Base-by-base conservation (phyloP, 2,888 invertebrate species). In the Plebejus argus region DNA sequence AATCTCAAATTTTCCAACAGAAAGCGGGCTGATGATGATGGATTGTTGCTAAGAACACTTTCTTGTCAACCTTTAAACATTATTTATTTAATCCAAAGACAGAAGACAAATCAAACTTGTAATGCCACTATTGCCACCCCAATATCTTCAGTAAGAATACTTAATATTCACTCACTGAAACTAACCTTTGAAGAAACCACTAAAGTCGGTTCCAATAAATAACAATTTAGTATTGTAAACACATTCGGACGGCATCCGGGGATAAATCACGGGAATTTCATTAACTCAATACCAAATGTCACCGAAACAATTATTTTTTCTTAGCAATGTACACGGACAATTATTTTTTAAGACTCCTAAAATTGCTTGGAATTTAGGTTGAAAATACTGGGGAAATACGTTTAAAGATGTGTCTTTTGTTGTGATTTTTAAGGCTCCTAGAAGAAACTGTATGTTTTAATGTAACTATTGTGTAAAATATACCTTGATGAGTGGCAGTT, bases 201-300 rank as follows among this genome's bases (percentile, higher is more conserved):
- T 53, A 15, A 58, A 58, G 58, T 58, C 20, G 58, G 12, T 53
- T 15, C 15, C 66, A 66, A 66, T 66, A 66, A 66, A 66, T 28
- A 28, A 66, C 66, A 66, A 66, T 66, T 15, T 28, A 33, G 28
- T 66, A 23, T 66, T 66, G 5, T 33, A 66, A 66, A 66, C 28
- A 66, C 28, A 66, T 66, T 66, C 23, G 66, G 33, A 66, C 28
- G 6, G 1, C 49, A 18, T 49, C 49, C 4, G 49, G 53, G 53
- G 28, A 66, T 66, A 66, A 66, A 66, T 66, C 66, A 66, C 61
- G 66, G 18, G 66, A 66, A 66, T 66, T 66, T 66, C 66, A 66
- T 66, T 66, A 66, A 66, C 66, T 66, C 28, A 28, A 66, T 18
- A 33, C 12, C 66, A 5, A 66, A 66, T 33, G 66, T 66, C 66